These are phyloP conservation scores for Acromyrmex echinatior DNA, from an alignment of 1,140 invertebrate species.

Conservation along the genomic window DNA sequence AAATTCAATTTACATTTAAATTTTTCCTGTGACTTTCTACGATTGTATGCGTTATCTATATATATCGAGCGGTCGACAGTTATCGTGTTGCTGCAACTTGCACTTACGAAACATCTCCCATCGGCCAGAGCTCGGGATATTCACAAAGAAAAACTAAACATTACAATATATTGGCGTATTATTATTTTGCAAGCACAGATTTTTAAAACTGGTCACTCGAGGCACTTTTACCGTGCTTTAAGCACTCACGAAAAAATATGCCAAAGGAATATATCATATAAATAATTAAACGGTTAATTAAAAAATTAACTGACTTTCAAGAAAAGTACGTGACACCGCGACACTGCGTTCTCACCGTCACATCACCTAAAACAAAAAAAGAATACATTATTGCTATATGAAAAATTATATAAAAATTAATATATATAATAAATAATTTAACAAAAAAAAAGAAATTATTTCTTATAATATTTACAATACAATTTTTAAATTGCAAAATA, in stretches of 20 bases:
- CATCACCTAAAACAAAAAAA: conserved; percentile 46
- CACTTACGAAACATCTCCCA: conserved; percentile 80
- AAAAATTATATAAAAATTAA: conserved; percentile 9
- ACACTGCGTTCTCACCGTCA: conserved; percentile 5
- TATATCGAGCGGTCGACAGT: conserved; percentile 81
- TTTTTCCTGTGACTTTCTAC: background rate
- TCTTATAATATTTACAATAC: background rate
- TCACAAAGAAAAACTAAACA: background rate
- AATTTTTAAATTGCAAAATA: background rate
- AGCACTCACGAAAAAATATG: background rate
- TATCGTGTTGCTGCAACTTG: conserved; percentile 67
- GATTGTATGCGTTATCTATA: conserved; percentile 76
- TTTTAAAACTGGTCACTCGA: background rate
- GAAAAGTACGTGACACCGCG: background rate
- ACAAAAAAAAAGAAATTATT: background rate
- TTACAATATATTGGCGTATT: conserved; percentile 1
- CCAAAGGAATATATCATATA: conserved; percentile 15
- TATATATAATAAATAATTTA: background rate
- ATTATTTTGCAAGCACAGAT: background rate
- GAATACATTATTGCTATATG: background rate
- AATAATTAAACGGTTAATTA: background rate
- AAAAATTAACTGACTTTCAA: background rate
- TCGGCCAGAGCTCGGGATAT: conserved; percentile 77
- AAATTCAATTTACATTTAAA: conserved; percentile 39
- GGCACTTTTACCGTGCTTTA: background rate